These are phyloP conservation scores for Crotalus helleri DNA, from an alignment of 2,113 vertebrate species.

Conservation along the genomic window DNA sequence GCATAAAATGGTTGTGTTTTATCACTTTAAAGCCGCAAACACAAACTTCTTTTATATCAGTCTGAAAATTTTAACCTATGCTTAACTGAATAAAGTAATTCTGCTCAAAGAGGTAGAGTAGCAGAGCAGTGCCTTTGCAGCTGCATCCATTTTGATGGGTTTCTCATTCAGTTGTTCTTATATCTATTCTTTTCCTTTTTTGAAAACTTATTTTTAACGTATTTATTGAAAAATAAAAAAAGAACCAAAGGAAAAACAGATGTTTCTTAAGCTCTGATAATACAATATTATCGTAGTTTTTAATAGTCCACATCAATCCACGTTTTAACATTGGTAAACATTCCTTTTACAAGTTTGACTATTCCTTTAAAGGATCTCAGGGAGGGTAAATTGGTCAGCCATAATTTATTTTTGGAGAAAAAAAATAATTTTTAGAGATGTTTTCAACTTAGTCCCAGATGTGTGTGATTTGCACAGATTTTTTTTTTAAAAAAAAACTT, in stretches of 20 bases:
- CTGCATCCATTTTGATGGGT: constrained; percentile 59
- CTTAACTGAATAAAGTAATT: constrained; percentile 48
- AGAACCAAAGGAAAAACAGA: constrained; percentile 78
- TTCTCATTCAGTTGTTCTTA: constrained; percentile 80
- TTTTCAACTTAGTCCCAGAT: constrained; percentile 74
- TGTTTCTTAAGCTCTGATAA: constrained; percentile 74
- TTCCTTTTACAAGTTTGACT: constrained; percentile 81
- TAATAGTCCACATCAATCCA: constrained; percentile 78
- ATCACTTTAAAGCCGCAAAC: constrained; percentile 70
- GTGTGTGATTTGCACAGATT: constrained; percentile 79
- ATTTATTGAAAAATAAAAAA: constrained; percentile 77
- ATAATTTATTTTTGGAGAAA: constrained; percentile 81
- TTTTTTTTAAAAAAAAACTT: constrained; percentile 53
- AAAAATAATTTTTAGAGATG: constrained; percentile 75
- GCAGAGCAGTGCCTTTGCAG: constrained; percentile 67
- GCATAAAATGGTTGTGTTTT: constrained; percentile 66
- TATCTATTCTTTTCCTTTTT: constrained; percentile 70
- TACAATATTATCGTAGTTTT: constrained; percentile 79
- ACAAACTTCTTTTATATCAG: constrained; percentile 68
- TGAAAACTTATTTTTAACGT: constrained; percentile 83
- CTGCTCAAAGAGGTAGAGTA: constrained; percentile 35
- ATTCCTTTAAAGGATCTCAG: constrained; percentile 83
- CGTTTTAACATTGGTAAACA: constrained; percentile 77
- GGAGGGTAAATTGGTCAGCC: constrained; percentile 84
- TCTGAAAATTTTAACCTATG: constrained; percentile 57